Evolutionary conservation across 2,888 invertebrate genomes (phyloP), one percentile per base, ranked within the genome.

Genomic region (Stenodema calcarata): DNA sequence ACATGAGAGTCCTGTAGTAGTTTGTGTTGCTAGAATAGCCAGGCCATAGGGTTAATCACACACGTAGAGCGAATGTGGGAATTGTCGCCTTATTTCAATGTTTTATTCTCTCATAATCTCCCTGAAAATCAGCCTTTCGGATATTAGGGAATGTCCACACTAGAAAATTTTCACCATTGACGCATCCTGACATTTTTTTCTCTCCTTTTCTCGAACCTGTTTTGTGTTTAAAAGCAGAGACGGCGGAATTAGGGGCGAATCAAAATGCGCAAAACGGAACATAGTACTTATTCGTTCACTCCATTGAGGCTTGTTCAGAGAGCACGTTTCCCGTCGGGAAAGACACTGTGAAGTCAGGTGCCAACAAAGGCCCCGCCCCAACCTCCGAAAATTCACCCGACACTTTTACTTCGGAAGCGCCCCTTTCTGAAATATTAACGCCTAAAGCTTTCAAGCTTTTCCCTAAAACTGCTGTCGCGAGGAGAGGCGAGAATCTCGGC

Each of bases 381-480:
- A 47, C 47, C 23, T n/a, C 50, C 50, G 54, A 54, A 76, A 76
- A n/a, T 76, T 76, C 76, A 18, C 69, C 47, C 50, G 69, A 81
- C 81, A 81, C 81, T 81, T 81, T 81, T 81, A 81, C 81, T 62
- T 27, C 30, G 62, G 28, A 28, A 50, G 54, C 41, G 81, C 70
- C 70, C 82, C 30, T 27, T 73, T 41, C 73, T 83, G 27, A 50
- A 83, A 83, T 83, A 83, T 83, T 83, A 83, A 83, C 83, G 83
- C 47, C 54, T 27, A 83, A 83, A 83, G 83, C 83, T 83, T 83
- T 83, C 83, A 83, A 73, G 73, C 73, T 83, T 54, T 69, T 62
- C 23, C n/a, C 28, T 28, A 81, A 41, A 62, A 62, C 81, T 41
- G 62, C 54, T 50, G 41, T 30, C 14, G 73, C 23, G 54, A 83